These are phyloP conservation scores for Elaphurus davidianus DNA, from an alignment of 2,113 vertebrate species.

Conservation along the genomic window DNA sequence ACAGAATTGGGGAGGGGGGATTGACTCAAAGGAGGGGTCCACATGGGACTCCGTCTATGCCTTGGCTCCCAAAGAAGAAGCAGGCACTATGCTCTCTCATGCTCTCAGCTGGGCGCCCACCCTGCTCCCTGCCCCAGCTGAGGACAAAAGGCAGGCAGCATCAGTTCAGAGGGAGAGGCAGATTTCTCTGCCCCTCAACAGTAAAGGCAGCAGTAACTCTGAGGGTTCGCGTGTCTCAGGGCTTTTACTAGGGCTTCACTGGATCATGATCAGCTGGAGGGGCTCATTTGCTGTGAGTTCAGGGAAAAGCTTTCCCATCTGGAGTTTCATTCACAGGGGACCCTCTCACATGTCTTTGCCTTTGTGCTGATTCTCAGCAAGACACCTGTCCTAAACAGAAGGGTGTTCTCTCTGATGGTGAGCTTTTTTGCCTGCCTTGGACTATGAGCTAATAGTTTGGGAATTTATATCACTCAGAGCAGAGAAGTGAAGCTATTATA, in stretches of 20 bases:
- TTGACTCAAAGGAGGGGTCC: background rate
- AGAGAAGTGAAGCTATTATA: background rate
- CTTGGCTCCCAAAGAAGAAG: background rate
- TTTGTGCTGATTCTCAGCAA: background rate
- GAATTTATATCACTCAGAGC: background rate
- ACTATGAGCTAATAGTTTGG: background rate
- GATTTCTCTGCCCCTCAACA: background rate
- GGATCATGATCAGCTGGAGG: background rate
- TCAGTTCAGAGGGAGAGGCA: background rate
- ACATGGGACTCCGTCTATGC: fast-evolving
- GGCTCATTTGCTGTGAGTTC: background rate
- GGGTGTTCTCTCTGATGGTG: background rate
- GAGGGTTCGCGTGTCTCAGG: background rate
- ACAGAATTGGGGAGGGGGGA: background rate
- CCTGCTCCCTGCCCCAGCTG: background rate
- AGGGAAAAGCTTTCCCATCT: background rate
- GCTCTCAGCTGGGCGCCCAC: background rate
- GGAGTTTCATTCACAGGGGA: background rate
- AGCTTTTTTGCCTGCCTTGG: background rate
- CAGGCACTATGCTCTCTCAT: background rate
- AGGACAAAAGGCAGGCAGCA: background rate
- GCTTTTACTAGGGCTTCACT: background rate
- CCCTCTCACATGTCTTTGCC: background rate
- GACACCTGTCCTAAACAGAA: background rate
- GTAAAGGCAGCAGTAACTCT: background rate